Conservation (phyloP, 2,797 vertebrate genomes). For the Pipistrellus pygmaeus region DNA sequence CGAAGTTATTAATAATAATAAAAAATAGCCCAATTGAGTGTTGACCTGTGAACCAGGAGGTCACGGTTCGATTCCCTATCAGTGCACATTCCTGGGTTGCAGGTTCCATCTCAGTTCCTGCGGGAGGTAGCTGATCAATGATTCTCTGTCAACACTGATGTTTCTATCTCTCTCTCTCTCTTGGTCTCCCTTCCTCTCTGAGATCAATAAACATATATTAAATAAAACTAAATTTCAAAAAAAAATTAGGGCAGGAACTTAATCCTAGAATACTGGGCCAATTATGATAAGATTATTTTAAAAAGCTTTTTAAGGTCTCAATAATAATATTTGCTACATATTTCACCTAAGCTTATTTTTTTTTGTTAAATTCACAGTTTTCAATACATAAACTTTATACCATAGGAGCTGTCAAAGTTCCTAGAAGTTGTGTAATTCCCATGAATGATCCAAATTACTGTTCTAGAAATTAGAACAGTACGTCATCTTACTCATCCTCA, state of each 20-base stretch:
- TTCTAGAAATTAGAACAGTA: not conserved
- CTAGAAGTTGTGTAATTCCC: not conserved
- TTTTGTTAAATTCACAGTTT: not conserved
- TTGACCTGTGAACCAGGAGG: no score
- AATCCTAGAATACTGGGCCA: not conserved
- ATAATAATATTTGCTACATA: not conserved
- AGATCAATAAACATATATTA: no score
- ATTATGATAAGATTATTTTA: not conserved
- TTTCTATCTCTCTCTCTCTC: no score
- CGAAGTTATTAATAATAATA: constrained; percentile 13
- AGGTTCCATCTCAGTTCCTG: no score
- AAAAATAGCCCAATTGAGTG: not conserved
- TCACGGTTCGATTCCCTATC: no score
- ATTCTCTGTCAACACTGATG: no score
- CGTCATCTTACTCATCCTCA: not conserved
- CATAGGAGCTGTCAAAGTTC: not conserved
- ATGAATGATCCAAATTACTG: constrained; percentile 8
- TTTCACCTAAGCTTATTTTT: not conserved
- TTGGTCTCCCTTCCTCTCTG: no score
- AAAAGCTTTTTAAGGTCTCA: not conserved
- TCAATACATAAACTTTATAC: not conserved
- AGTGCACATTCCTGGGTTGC: no score
- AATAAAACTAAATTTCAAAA: not conserved
- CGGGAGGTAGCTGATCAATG: no score
- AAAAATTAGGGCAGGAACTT: constrained; percentile 4